Evolutionary conservation across 2,888 invertebrate species (phyloP).

Genomic region (Itoplectis maculator): DNA sequence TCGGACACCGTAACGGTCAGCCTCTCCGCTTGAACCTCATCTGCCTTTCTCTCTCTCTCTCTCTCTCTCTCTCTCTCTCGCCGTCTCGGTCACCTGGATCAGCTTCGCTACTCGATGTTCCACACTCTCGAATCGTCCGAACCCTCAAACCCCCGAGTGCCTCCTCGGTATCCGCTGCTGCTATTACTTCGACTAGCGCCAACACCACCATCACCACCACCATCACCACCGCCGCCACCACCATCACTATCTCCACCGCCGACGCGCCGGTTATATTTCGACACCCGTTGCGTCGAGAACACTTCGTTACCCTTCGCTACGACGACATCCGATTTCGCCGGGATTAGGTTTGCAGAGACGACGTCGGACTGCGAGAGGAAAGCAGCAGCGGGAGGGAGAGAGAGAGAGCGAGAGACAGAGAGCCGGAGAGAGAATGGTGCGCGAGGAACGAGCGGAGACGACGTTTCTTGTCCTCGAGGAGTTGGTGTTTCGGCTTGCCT

Average conservation of each 20-base stretch:
- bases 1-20: constrained; percentile 50
- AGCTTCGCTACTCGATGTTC: constrained; percentile 44
- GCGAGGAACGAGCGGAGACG: constrained; percentile 12
- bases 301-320: constrained; percentile 74
- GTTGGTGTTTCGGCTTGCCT: constrained; percentile 57
- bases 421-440: too few species aligned
- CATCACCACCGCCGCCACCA: too few species aligned
- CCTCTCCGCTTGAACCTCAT: not conserved
- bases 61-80: constrained; percentile 5
- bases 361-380: constrained; percentile 17
- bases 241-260: too few species aligned
- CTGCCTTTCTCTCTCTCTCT: constrained; percentile 3
- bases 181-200: constrained; percentile 28
- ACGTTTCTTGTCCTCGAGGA: constrained; percentile 47
- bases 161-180: not conserved
- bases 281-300: constrained; percentile 72
- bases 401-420: not conserved
- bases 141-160: constrained; percentile 9
- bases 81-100: constrained; percentile 39
- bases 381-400: too few species aligned
- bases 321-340: constrained; percentile 73
- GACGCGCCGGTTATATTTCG: constrained; percentile 45
- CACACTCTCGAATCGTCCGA: constrained; percentile 18
- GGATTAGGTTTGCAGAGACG: constrained; percentile 73
- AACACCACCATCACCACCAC: too few species aligned